Evolutionary conservation across 2,888 invertebrate genomes (phyloP).

Genomic region (Caenorhabditis sp.): DNA sequence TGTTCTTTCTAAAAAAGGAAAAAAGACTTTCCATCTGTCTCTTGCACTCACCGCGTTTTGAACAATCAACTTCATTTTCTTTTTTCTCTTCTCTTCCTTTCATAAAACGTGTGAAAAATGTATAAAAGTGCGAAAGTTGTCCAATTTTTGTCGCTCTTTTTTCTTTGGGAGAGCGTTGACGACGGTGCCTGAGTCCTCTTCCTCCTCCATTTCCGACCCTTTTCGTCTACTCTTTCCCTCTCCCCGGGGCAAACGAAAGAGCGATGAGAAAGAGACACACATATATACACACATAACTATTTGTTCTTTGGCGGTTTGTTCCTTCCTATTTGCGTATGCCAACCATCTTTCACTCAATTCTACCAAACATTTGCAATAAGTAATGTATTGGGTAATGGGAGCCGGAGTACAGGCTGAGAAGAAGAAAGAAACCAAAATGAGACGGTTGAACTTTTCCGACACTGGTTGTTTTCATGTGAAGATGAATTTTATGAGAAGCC

Average conservation of each 20-base stretch:
- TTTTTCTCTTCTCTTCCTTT: conserved; percentile 3
- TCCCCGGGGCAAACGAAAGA: conserved; percentile 57
- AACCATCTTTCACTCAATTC: conserved; percentile 45
- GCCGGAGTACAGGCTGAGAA: background rate
- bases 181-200: conserved; percentile 24
- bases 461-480: background rate
- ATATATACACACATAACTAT: conserved; percentile 51
- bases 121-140: background rate
- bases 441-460: conserved; percentile 20
- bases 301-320: conserved; percentile 64
- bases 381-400: conserved; percentile 31
- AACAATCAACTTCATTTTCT: conserved; percentile 19
- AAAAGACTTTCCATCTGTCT: background rate
- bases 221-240: conserved; percentile 34
- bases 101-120: conserved; percentile 31
- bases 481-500: too few species aligned
- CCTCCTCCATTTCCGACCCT: conserved; percentile 36
- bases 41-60: conserved; percentile 1
- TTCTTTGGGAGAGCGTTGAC: conserved; percentile 11
- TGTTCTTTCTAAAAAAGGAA: conserved; percentile 8
- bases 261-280: conserved; percentile 47
- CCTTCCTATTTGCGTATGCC: conserved; percentile 58
- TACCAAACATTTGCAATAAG: conserved; percentile 57
- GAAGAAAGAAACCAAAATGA: conserved; percentile 12
- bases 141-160: conserved; percentile 8